phyloP scores from a whole-genome alignment of 1,140 invertebrate genomes.

The Temnothorax longispinosus region DNA sequence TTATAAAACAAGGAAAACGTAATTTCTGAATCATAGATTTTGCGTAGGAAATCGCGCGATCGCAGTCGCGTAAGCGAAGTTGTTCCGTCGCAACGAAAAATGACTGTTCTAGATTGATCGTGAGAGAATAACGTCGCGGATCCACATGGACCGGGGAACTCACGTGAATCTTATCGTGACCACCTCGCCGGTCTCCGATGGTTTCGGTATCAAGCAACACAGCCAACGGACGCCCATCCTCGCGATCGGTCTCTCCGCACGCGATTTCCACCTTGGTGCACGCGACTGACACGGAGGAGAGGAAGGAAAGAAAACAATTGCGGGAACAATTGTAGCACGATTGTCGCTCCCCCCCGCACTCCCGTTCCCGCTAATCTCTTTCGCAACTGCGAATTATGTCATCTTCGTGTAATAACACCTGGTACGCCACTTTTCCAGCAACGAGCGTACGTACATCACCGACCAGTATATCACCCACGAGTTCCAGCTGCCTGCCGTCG shows the following conservation, averaged over 20 bases:
- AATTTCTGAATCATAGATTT: background rate
- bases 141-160: background rate
- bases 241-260: background rate
- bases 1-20: background rate
- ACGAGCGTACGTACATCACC: background rate
- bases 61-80: background rate
- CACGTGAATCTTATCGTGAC: slow-evolving; percentile 28
- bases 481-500: too few species aligned
- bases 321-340: background rate
- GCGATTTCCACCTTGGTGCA: background rate
- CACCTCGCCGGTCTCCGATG: background rate
- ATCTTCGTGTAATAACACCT: slow-evolving; percentile 41
- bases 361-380: background rate
- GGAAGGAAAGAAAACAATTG: background rate
- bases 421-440: slow-evolving; percentile 9
- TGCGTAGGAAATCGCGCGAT: too few species aligned
- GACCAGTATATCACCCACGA: background rate
- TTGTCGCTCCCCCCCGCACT: background rate
- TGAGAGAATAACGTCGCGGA: background rate
- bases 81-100: background rate
- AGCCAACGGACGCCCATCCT: slow-evolving; percentile 14
- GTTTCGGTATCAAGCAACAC: slow-evolving; percentile 11
- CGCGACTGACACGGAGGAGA: background rate
- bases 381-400: slow-evolving; percentile 48
- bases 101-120: background rate